These are phyloP conservation scores for Echiichthys vipera DNA, from an alignment of 2,797 vertebrate genomes.

Conservation along the genomic window DNA sequence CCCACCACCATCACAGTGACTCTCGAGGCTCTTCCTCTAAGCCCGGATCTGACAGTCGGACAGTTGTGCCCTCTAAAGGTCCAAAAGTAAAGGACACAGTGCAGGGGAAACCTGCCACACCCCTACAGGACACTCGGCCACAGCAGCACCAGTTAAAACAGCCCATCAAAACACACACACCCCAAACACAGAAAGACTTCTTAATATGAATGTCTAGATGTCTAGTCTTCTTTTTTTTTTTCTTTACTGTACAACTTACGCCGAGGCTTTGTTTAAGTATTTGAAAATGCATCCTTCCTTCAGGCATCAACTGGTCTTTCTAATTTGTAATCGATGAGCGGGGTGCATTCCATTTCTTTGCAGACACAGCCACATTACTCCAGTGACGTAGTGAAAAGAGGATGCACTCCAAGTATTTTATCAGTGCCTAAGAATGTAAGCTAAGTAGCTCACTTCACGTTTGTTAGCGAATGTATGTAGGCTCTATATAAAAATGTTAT, in stretches of 20 bases:
- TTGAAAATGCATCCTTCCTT: conserved; percentile 59
- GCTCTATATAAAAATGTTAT: conserved; percentile 75
- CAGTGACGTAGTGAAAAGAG: conserved; percentile 36
- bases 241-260: conserved; percentile 76
- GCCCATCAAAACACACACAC: conserved; percentile 85
- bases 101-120: conserved; percentile 80
- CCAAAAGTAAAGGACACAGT: conserved; percentile 87
- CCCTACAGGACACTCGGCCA: conserved; percentile 87
- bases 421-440: conserved; percentile 80
- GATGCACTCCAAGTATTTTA: conserved; percentile 68
- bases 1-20: conserved; percentile 80
- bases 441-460: conserved; percentile 81
- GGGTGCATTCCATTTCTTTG: conserved; percentile 38
- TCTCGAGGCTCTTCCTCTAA: conserved; percentile 85
- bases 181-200: conserved; percentile 90
- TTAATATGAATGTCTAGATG: conserved; percentile 83
- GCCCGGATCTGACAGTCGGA: conserved; percentile 79
- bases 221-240: conserved; percentile 65
- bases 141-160: conserved; percentile 83
- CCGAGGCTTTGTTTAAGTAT: conserved; percentile 71
- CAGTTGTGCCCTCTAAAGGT: conserved; percentile 77
- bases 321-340: conserved; percentile 7
- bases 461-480: conserved; percentile 82
- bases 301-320: conserved; percentile 30
- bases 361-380: conserved; percentile 30